Percentiles rank a stretch among this genome's conserved stretches.
These are phyloP conservation scores for Ceraclea dissimilis DNA, from an alignment of 2,888 invertebrate genomes.

Conservation along the genomic window DNA sequence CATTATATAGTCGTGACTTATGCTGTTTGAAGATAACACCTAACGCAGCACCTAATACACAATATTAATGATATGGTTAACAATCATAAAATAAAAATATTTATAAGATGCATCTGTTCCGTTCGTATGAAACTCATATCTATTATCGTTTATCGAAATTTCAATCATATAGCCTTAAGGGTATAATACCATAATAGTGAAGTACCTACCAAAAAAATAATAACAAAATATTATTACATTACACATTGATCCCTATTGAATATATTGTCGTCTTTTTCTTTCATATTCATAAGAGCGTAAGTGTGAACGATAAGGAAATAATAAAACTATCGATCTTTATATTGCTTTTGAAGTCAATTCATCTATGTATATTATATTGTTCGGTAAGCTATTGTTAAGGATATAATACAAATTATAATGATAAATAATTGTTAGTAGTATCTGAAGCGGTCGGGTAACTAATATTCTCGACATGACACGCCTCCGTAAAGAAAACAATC, in stretches of 20 bases:
- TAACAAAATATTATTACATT: not conserved
- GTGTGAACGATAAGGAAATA: not conserved
- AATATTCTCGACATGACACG: constrained; percentile 1
- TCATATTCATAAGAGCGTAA: not conserved
- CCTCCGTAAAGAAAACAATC: constrained; percentile 13
- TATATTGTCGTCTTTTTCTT: not conserved
- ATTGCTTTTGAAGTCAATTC: not conserved
- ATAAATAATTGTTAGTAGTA: constrained; percentile 25
- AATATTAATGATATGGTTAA: not conserved
- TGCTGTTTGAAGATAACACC: not conserved
- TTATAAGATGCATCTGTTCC: constrained; percentile 2
- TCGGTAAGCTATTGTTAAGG: constrained; percentile 19
- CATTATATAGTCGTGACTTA: not conserved
- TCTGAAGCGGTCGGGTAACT: constrained; percentile 12
- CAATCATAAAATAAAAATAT: not conserved
- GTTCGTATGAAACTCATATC: not conserved
- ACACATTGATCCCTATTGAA: not conserved
- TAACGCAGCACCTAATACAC: not conserved
- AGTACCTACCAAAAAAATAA: not conserved
- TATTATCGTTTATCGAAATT: not conserved
- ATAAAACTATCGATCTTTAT: not conserved
- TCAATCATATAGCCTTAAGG: not conserved
- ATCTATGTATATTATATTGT: not conserved
- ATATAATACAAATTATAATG: constrained; percentile 15
- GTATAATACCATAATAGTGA: not conserved